Conservation (phyloP, 2,113 vertebrate genomes). For the Sceloporus undulatus region DNA sequence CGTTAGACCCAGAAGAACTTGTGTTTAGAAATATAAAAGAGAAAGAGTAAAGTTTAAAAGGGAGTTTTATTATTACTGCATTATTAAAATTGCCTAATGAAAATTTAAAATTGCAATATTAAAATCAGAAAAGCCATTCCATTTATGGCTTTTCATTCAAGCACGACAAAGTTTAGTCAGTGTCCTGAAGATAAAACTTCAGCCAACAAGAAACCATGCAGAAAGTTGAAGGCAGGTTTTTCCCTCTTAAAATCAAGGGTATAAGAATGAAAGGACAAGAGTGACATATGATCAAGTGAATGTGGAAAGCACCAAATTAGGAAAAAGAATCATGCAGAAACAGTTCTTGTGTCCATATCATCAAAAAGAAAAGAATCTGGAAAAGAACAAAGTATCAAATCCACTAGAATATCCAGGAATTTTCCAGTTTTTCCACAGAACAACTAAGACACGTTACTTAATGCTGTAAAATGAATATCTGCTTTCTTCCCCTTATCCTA, state of each 20-base stretch:
- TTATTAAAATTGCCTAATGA: neutral
- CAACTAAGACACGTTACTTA: conserved; percentile 64
- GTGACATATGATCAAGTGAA: conserved; percentile 45
- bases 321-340: conserved; percentile 59
- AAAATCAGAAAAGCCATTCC: conserved; percentile 44
- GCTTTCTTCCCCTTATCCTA: conserved; percentile 69
- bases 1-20: conserved; percentile 27
- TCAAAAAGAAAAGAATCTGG: conserved; percentile 45
- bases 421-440: conserved; percentile 73
- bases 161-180: conserved; percentile 3
- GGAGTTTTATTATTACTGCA: neutral
- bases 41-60: neutral
- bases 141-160: neutral
- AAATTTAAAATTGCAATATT: conserved; percentile 10
- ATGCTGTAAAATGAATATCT: conserved; percentile 63
- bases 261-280: neutral
- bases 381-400: conserved; percentile 48
- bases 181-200: conserved; percentile 13
- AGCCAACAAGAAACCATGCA: neutral
- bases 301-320: conserved; percentile 49
- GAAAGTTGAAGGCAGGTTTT: neutral
- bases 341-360: conserved; percentile 31
- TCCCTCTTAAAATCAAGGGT: neutral
- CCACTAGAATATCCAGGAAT: conserved; percentile 55
- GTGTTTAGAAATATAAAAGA: conserved; percentile 19